Evolutionary conservation across 2,888 invertebrate genomes (phyloP), one percentile per base, ranked within the genome.

Genomic region (Sphecodes monilicornis): DNA sequence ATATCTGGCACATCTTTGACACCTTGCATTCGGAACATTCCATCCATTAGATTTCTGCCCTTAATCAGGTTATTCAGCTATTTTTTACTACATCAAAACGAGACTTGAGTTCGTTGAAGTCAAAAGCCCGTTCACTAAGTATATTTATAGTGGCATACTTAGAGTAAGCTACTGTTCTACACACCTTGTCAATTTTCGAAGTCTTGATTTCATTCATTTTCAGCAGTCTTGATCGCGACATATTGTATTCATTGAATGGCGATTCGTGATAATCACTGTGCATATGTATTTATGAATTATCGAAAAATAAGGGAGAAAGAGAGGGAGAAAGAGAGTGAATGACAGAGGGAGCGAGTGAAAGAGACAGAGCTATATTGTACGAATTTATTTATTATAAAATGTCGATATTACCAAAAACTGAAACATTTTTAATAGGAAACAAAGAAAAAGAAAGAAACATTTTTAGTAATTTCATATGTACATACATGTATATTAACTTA

Each of bases 41-140:
- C 91, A 92, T 91, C 91, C 92, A 91, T 89, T 91, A 91, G 84
- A 91, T 84, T 86, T 78, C n/a, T 82, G 86, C 84, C 87, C 83
- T 64, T 41, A 39, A 89, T 79, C 86, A 87, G 83, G 82, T 90
- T 89, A 86, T 86, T 89, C 84, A 82, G 26, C 86, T 86, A 83
- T 78, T 71, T 84, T 88, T 85, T 78, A 86, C 88, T 78, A 77
- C 64, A 85, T 71, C 29, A 77, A 76, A 46, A 85, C 72, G 72
- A 88, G 82, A 66, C 72, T 75, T 76, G 66, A 85, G 74, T 78
- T 82, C 82, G 80, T 88, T 68, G 70, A 86, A 72, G 80, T 87
- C 71, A 60, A 80, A 76, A 76, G 60, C 78, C 60, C 54, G 71
- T 77, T 82, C 78, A 78, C 73, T 79, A 78, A 70, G 50, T 85